Percentiles rank a stretch among this genome's conserved stretches.
Conservation (phyloP, 2,797 vertebrate species). For the Oryzias dopingdopingensis region DNA sequence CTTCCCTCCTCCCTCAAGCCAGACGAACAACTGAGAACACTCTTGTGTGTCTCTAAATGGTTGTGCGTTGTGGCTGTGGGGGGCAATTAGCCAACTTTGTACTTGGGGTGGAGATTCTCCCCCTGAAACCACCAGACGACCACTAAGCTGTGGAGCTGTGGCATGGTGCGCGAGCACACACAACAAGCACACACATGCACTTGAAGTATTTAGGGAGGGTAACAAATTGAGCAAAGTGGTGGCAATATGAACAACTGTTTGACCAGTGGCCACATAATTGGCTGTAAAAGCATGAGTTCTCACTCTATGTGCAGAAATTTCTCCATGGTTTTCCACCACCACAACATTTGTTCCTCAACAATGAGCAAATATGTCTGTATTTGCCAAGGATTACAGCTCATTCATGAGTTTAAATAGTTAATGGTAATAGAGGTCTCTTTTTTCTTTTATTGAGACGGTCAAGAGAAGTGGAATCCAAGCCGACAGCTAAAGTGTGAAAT, state of each 20-base stretch:
- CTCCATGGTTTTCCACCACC: constrained; percentile 32
- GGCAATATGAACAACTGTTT: constrained; percentile 68
- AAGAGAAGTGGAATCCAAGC: neutral
- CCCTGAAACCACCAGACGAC: constrained; percentile 64
- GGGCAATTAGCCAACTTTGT: constrained; percentile 71
- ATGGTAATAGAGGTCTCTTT: constrained; percentile 2
- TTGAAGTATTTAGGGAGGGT: constrained; percentile 55
- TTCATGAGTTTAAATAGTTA: constrained; percentile 4
- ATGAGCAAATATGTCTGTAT: constrained; percentile 10
- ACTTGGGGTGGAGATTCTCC: constrained; percentile 56
- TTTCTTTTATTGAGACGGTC: constrained; percentile 1
- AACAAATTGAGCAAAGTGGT: constrained; percentile 70
- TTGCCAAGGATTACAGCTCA: constrained; percentile 1
- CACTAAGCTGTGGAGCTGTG: constrained; percentile 59
- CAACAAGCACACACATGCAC: constrained; percentile 31
- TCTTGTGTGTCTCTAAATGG: constrained; percentile 24
- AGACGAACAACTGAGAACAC: constrained; percentile 52
- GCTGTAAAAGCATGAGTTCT: constrained; percentile 72
- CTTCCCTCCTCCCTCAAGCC: constrained; percentile 56
- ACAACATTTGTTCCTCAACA: constrained; percentile 17
- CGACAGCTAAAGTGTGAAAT: constrained; percentile 23
- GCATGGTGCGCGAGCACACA: constrained; percentile 42
- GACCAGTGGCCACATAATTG: constrained; percentile 68
- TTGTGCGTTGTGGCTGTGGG: constrained; percentile 47
- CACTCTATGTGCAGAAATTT: constrained; percentile 44